Conservation (phyloP, 2,113 vertebrate genomes). For the Mormyrus lacerda region DNA sequence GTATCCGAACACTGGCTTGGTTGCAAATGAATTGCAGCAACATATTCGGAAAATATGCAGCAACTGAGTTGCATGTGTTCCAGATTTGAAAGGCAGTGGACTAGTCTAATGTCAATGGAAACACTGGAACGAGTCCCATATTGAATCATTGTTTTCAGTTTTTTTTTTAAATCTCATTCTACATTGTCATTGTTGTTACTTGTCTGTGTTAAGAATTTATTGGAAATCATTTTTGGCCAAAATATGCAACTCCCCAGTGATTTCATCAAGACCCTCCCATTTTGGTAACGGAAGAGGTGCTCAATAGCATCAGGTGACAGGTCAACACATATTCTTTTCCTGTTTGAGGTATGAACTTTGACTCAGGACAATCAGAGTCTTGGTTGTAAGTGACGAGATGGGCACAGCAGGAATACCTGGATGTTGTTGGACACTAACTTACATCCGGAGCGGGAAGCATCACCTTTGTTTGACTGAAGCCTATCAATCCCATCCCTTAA, state of each 20-base stretch:
- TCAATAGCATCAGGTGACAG: neutral
- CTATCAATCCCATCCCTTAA: neutral
- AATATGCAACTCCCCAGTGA: neutral
- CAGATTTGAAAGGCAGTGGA: neutral
- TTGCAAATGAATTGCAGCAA: neutral
- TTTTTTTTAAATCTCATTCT: neutral
- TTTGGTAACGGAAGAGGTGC: neutral
- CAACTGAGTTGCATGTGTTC: neutral
- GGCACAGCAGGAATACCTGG: neutral
- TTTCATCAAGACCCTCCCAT: neutral
- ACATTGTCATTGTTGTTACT: neutral
- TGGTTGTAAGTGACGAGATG: neutral
- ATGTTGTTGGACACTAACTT: neutral
- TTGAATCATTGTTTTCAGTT: neutral
- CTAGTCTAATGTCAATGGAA: neutral
- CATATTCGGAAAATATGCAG: neutral
- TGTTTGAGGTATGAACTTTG: neutral
- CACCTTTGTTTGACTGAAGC: conserved; percentile 4
- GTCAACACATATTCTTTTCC: neutral
- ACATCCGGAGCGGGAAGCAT: neutral
- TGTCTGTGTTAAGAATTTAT: neutral
- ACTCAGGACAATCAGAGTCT: neutral
- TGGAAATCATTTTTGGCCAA: neutral
- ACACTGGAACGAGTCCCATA: neutral
- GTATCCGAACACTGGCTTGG: neutral